A percentile compares a stretch with the other conserved stretches of the same genome.
phyloP scores from a whole-genome alignment of 2,113 vertebrate species.

The Speoplatyrhinus poulsoni region DNA sequence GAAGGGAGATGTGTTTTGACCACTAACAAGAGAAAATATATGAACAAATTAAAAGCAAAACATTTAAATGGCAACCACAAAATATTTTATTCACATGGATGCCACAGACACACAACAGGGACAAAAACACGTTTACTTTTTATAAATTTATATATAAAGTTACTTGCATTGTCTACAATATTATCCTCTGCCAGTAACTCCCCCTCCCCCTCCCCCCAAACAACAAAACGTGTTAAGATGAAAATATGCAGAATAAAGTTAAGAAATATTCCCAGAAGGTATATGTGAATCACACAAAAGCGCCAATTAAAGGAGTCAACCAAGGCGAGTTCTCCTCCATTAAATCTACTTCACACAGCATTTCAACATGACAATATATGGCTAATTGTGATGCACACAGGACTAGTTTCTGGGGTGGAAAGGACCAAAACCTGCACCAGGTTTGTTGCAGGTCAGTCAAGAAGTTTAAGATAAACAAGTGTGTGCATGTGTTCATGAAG shows the following conservation, averaged over 20 bases:
- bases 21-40: slow-evolving; percentile 15
- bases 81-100: slow-evolving; percentile 73
- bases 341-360: no score
- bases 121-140: slow-evolving; percentile 55
- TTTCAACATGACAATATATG: no score
- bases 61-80: slow-evolving; percentile 55
- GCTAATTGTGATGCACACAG: no score
- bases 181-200: no score
- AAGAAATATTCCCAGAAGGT: no score
- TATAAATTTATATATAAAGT: slow-evolving; percentile 37
- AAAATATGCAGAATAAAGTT: no score
- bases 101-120: slow-evolving; percentile 53
- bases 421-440: neutral
- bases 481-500: slow-evolving; percentile 43
- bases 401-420: no score
- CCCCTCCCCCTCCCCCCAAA: no score
- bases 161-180: slow-evolving; percentile 37
- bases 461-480: slow-evolving; percentile 38
- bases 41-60: slow-evolving; percentile 41
- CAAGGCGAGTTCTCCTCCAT: no score
- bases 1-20: neutral
- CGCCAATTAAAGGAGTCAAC: no score
- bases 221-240: no score
- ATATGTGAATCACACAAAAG: no score
- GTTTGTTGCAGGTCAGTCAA: slow-evolving; percentile 23